Evolutionary conservation across 2,797 vertebrate species (phyloP), one percentile per base, ranked within the genome.

Genomic region (Euphonia xanthogaster): DNA sequence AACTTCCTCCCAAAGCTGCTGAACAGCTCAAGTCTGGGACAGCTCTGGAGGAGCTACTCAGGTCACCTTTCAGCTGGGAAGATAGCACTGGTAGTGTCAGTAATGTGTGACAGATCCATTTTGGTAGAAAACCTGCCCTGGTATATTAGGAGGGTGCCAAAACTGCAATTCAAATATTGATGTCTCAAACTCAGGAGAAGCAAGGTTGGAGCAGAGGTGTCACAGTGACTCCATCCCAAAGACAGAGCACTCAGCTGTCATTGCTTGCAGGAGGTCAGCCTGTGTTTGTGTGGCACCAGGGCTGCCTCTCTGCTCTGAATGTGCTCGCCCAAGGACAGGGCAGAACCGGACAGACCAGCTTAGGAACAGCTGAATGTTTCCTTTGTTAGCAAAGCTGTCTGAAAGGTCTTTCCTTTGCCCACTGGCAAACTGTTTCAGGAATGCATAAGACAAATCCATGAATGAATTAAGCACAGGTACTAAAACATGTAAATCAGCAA

Each of bases 311-410:
- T 50, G 67, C 70, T 55, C 85, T 57, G 11, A 66, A 88, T 22
- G n/a, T 91, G 66, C 82, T 94, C 24, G 57, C 65, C 73, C 91
- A 92, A 23, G 67, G 71, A 75, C 51, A 27, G 61, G 62, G 61
- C 62, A 85, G 75, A 94, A 90, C 84, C 54, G 37, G 87, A 45
- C 72, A 87, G 81, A 91, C 33, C 74, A 94, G 93, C 82, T 94
- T 39, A 71, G 70, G 65, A 88, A 65, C 23, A 83, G n/a, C 4
- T 88, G 25, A 90, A 77, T 53, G 72, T 61, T 88, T 27, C 70
- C 65, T 95, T 82, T 89, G 57, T 88, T 81, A 83, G 57, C 14
- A 77, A 89, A 90, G 47, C 71, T 55, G 11, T 74, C 65, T 42
- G 48, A 50, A 92, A 91, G 81, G 50, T 72, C 54, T 72, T 83